These are phyloP conservation scores for Agapornis roseicollis DNA, from an alignment of 2,113 vertebrate genomes.

Conservation along the genomic window DNA sequence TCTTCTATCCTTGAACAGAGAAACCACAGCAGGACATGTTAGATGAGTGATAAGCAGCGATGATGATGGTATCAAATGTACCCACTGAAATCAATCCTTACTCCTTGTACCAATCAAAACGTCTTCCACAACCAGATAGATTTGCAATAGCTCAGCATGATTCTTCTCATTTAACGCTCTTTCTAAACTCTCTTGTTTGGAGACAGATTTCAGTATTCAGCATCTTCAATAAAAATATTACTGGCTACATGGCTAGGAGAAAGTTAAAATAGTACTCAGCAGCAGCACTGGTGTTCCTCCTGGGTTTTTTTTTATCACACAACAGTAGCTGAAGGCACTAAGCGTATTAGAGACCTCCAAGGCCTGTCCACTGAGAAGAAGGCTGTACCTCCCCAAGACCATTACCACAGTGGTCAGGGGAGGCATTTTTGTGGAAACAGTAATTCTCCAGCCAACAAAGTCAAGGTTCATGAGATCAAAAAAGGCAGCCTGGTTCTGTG, in stretches of 20 bases:
- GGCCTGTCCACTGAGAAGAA: neutral
- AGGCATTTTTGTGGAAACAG: neutral
- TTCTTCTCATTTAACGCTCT: neutral
- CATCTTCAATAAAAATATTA: neutral
- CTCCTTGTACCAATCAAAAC: slow-evolving; percentile 13
- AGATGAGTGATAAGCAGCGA: neutral
- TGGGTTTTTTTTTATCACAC: neutral
- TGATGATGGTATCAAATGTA: neutral
- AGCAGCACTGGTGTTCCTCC: neutral
- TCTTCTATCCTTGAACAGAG: neutral
- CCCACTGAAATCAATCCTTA: neutral
- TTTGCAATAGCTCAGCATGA: neutral
- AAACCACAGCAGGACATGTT: neutral
- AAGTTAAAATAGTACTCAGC: neutral
- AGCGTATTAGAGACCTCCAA: neutral
- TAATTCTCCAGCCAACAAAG: neutral
- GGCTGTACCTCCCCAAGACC: neutral
- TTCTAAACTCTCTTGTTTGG: neutral
- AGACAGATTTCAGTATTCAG: neutral
- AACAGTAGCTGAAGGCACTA: neutral
- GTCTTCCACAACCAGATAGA: neutral
- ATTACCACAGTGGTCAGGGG: neutral
- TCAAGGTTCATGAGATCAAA: neutral
- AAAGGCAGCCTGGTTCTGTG: neutral
- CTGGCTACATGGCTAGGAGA: neutral